Conservation (phyloP, 2,797 vertebrate species). For the Acestrorhynchus altus region DNA sequence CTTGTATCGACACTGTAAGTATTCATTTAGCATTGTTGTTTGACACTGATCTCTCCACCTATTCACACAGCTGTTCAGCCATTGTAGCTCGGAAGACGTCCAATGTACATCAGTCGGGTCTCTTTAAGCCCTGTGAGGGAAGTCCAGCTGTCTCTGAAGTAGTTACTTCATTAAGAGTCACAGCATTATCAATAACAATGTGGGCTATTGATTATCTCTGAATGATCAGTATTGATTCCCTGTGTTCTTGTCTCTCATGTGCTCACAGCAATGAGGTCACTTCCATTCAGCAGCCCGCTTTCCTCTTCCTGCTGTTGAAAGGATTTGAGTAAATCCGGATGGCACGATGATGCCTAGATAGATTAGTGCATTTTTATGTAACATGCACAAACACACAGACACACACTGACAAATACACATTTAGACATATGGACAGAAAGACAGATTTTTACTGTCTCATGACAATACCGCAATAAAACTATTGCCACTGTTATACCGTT, state of each 20-base stretch:
- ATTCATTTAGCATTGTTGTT: not conserved
- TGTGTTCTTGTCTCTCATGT: slow-evolving; percentile 24
- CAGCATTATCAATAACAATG: slow-evolving; percentile 3
- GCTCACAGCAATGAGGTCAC: slow-evolving; percentile 29
- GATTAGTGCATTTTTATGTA: slow-evolving; percentile 51
- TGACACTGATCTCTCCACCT: not conserved
- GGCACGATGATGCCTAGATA: slow-evolving; percentile 25
- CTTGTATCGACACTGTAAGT: no score
- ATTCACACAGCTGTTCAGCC: not conserved
- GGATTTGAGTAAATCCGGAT: slow-evolving; percentile 52
- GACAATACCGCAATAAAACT: slow-evolving; percentile 24
- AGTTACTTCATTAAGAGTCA: not conserved
- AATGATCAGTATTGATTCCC: slow-evolving; percentile 24
- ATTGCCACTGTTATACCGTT: slow-evolving; percentile 8
- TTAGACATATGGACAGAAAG: slow-evolving; percentile 24
- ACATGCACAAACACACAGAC: slow-evolving; percentile 12
- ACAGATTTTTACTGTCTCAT: not conserved
- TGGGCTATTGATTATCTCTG: slow-evolving; percentile 21
- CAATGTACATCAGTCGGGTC: not conserved
- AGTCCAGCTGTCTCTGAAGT: not conserved
- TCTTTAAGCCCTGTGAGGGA: not conserved
- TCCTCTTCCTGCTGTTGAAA: slow-evolving; percentile 41
- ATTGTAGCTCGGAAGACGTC: slow-evolving; percentile 5
- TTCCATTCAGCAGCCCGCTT: slow-evolving; percentile 29
- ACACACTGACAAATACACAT: slow-evolving; percentile 17